Evolutionary conservation across 2,113 vertebrate genomes (phyloP), one percentile per base, ranked within the genome.

Genomic region (Ailurus styani): DNA sequence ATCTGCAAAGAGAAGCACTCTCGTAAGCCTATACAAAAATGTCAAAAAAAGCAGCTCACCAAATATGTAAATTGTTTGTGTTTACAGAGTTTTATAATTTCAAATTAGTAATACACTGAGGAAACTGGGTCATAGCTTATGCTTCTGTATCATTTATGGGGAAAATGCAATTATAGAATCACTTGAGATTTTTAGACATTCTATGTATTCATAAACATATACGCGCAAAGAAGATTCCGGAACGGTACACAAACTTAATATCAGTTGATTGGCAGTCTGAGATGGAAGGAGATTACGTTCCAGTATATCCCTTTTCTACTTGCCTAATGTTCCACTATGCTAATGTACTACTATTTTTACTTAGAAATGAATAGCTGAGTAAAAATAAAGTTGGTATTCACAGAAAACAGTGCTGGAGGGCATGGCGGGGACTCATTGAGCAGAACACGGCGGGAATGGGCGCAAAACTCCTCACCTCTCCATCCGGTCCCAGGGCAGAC

Each of bases 401-500:
- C 15, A 45, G 42, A 93, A 57, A 96, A 72, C 3, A 34, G 45
- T 27, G 17, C 50, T 10, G 15, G 6, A 40, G 62, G 14, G 14
- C 2, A 25, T 7, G 23, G 34, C 15, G 31, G 55, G 29, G 55
- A 21, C 13, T 70, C 9, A 21, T 11, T 78, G 77, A 89, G 66
- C 54, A 90, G n/a, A 73, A 40, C 23, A 10, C 6, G 47, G 12
- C 0, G 31, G 40, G 73, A 54, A 87, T 31, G 50, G 78, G 21
- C 15, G 0, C 52, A 87, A 60, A 83, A 34, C 31, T 81, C 52
- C 98, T 98, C 98, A 99, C 99, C 99, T 99, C 99, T 98, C 99
- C 99, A 98, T 99, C 99, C 10, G 99, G 99, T 96, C 99, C 99
- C 95, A 99, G 98, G 93, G 99, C 99, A 75, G 99, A 98, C 54